Evolutionary conservation across 2,888 invertebrate species (phyloP).

Genomic region (Pseudococcus jackbeardsleyi): DNA sequence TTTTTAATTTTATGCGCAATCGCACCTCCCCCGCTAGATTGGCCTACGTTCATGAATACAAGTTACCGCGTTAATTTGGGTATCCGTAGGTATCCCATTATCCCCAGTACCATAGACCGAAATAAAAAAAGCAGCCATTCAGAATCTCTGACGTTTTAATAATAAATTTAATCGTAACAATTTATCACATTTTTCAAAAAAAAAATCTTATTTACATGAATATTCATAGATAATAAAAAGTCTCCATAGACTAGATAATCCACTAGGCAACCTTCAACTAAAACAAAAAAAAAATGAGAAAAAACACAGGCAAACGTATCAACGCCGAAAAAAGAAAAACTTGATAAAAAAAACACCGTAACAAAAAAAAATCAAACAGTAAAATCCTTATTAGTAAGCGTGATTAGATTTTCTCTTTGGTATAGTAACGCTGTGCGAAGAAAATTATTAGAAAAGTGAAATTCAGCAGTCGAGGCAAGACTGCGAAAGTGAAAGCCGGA

Average conservation of each 20-base stretch:
- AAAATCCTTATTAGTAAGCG: conserved; percentile 22
- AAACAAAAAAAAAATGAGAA: conserved; percentile 5
- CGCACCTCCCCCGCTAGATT: background rate
- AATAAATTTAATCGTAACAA: conserved; percentile 50
- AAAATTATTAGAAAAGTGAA: background rate
- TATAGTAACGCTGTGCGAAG: background rate
- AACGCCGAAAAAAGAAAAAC: background rate
- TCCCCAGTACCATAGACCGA: background rate
- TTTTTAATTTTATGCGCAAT: conserved; percentile 9
- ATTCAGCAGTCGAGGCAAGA: background rate
- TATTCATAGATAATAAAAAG: conserved; percentile 33
- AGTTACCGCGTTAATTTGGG: background rate
- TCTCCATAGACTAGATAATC: conserved; percentile 28
- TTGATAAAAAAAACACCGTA: background rate
- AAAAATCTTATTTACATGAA: conserved; percentile 48
- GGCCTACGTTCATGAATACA: conserved; percentile 23
- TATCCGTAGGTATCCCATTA: no score
- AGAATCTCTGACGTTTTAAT: conserved; percentile 50
- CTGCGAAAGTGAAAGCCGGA: background rate
- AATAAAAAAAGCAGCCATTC: conserved; percentile 7
- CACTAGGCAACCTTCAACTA: conserved; percentile 35
- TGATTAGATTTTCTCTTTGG: background rate
- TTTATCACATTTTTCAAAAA: conserved; percentile 52
- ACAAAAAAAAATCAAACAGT: background rate
- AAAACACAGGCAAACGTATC: conserved; percentile 35